A percentile compares a stretch with the other conserved stretches of the same genome.
Conservation (phyloP, 2,113 vertebrate genomes). For the Siniperca knerii region DNA sequence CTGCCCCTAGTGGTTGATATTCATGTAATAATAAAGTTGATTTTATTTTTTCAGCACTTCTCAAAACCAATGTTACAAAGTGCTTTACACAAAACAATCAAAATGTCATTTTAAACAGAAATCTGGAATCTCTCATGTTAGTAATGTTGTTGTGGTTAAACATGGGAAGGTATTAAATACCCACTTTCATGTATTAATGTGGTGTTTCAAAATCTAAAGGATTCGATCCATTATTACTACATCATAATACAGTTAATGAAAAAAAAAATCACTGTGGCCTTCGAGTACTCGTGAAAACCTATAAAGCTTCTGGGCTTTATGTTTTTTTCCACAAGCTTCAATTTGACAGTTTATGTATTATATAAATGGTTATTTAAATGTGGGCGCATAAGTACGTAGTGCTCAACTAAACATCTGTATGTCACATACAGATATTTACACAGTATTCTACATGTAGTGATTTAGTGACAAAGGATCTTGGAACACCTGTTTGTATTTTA, state of each 20-base stretch:
- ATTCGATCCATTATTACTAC: not conserved
- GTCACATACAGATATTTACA: not conserved
- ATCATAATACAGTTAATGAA: not conserved
- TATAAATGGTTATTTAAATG: not conserved
- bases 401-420: not conserved
- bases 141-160: not conserved
- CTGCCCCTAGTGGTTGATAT: not conserved
- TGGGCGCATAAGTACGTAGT: not conserved
- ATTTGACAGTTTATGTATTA: not conserved
- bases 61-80: too few relatives aligned
- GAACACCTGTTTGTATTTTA: conserved; percentile 39
- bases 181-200: too few relatives aligned
- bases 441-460: not conserved
- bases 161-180: not conserved
- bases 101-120: not conserved
- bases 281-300: not conserved
- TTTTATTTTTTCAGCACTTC: too few relatives aligned
- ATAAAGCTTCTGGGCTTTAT: not conserved
- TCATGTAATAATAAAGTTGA: not conserved
- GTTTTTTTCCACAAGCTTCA: not conserved
- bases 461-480: conserved; percentile 14
- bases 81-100: too few relatives aligned
- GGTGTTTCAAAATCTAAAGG: not conserved
- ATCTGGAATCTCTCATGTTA: not conserved
- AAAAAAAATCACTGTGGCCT: not conserved